Evolutionary conservation across 2,113 vertebrate genomes (phyloP).

Genomic region (Cairina moschata): DNA sequence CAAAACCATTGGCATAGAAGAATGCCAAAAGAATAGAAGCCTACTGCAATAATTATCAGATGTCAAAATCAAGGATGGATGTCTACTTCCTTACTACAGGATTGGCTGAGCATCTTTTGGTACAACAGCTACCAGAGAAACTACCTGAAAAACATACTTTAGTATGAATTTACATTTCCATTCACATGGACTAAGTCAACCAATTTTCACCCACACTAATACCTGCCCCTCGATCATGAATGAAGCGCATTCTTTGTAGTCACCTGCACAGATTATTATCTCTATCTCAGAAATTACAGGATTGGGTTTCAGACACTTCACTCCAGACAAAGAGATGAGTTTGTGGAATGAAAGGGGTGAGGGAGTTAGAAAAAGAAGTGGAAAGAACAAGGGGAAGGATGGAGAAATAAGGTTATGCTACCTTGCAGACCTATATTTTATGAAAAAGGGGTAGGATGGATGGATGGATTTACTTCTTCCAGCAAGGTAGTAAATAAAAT

Average conservation of each 20-base stretch:
- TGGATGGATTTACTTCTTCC: not conserved
- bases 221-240: not conserved
- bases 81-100: not conserved
- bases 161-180: not conserved
- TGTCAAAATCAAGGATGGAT: not conserved
- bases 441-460: not conserved
- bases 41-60: not conserved
- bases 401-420: not conserved
- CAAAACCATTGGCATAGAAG: not conserved
- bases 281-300: not conserved
- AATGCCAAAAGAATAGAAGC: not conserved
- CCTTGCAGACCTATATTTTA: not conserved
- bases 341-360: not conserved
- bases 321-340: not conserved
- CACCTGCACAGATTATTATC: not conserved
- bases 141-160: not conserved
- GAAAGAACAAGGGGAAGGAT: accelerated
- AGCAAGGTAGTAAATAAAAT: not conserved
- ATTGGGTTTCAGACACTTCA: accelerated
- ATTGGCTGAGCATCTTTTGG: not conserved
- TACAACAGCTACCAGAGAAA: not conserved
- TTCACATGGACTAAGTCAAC: not conserved
- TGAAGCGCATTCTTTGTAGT: not conserved
- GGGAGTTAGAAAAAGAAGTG: no score
- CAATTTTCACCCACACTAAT: not conserved